Base-by-base conservation (phyloP, 2,888 invertebrate genomes). In the Hypomecis punctinalis region DNA sequence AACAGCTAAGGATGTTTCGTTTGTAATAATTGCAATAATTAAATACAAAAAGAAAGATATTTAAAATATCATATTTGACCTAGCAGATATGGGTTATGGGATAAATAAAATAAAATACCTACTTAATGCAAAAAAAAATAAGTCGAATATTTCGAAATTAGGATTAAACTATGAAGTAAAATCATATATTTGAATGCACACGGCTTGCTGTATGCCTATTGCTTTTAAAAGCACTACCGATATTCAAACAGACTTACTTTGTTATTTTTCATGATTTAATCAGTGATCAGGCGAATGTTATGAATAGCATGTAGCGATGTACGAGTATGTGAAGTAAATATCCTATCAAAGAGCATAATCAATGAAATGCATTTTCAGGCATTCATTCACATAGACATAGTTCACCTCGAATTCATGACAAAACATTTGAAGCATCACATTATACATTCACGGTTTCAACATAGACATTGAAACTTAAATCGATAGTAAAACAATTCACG, bases 371-470 rank as follows among this genome's bases (percentile, higher is more conserved):
- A 57, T 66, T 67, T 79, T 73, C 76, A 78, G 80, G 76, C 79
- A 79, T 78, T 81, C 80, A 73, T 77, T 80, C 76, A 80, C 77
- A 82, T 75, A 74, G 73, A 83, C 68, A 69, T 68, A 75, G 71
- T 60, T 70, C 67, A 66, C 74, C 62, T 71, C 48, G 71, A 72
- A 71, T 66, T 74, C 70, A 71, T 68, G 67, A 57, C 74, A 71
- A 75, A 61, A 74, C 76, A 70, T 77, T 75, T 66, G 77, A 76
- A 76, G 71, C 78, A 69, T 75, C 68, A 70, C 74, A 76, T 79
- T 73, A 82, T 76, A 82, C 77, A 84, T 74, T 77, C 78, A 81
- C 74, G 74, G 76, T 69, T 77, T 77, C 69, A 78, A 74, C 75
- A 79, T 76, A 63, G 64, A 66, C 69, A 72, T 63, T 55, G 47